A percentile compares a stretch with the other conserved stretches of the same genome.
phyloP scores from a whole-genome alignment of 2,113 vertebrate species.

The Corynorhinus townsendii region DNA sequence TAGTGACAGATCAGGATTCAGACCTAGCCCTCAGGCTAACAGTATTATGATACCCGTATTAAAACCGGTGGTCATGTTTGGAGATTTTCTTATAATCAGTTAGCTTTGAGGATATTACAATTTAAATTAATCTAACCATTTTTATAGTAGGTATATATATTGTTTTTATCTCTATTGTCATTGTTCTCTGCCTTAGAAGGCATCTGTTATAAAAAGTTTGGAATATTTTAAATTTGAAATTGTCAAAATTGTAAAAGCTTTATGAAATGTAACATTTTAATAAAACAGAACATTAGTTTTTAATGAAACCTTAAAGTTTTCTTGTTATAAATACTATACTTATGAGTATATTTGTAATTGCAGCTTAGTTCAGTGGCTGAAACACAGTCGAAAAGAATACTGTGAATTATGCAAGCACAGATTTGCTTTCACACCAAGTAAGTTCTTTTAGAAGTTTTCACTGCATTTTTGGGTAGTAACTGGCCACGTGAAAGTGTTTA shows the following conservation, averaged over 20 bases:
- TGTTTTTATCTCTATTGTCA: not conserved
- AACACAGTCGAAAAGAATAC: constrained; percentile 99
- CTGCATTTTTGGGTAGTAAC: constrained; percentile 39
- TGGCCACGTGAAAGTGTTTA: not conserved
- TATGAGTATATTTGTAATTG: constrained; percentile 67
- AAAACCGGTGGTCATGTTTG: not conserved
- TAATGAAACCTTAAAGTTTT: not conserved
- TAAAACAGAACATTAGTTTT: constrained; percentile 2
- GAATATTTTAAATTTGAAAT: not conserved
- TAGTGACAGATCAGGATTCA: not conserved
- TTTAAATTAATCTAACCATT: not conserved
- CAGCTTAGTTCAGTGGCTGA: constrained; percentile 99
- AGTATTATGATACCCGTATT: not conserved
- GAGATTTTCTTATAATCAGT: not conserved
- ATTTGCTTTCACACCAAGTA: constrained; percentile 99
- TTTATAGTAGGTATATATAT: not conserved
- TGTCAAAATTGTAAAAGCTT: not conserved
- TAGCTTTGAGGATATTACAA: constrained; percentile 7
- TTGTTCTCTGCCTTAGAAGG: not conserved
- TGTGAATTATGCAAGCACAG: constrained; percentile 99
- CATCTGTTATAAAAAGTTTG: not conserved
- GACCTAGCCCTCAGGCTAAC: not conserved
- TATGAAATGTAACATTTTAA: not conserved
- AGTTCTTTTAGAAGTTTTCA: constrained; percentile 83
- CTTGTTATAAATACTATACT: not conserved